Conservation (phyloP, 1,140 invertebrate genomes). For the Neotoxoptera formosana region DNA sequence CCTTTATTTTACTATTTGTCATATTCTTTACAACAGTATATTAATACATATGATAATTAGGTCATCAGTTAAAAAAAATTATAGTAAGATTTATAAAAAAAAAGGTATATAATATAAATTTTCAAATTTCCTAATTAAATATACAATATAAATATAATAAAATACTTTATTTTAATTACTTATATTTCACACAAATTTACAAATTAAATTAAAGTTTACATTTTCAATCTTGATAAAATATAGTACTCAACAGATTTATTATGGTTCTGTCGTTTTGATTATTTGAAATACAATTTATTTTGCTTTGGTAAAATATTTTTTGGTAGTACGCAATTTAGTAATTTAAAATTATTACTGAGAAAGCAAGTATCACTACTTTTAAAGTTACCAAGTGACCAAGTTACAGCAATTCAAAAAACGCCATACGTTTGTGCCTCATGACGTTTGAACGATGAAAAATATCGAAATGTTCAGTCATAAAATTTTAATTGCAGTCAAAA, state of each 20-base stretch:
- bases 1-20: not conserved
- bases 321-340: not conserved
- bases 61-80: not conserved
- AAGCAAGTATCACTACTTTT: not conserved
- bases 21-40: not conserved
- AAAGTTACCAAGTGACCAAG: too few relatives aligned
- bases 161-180: not conserved
- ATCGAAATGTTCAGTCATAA: too few relatives aligned
- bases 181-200: too few relatives aligned
- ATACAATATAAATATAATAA: not conserved
- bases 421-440: too few relatives aligned
- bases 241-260: not conserved
- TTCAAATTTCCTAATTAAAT: not conserved
- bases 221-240: not conserved
- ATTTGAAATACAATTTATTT: not conserved
- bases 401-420: too few relatives aligned
- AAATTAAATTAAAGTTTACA: too few relatives aligned
- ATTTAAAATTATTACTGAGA: not conserved
- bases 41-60: not conserved
- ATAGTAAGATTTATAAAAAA: not conserved
- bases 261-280: not conserved
- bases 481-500: too few relatives aligned
- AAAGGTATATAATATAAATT: not conserved
- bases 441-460: too few relatives aligned
- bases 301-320: not conserved